phyloP scores from a whole-genome alignment of 1,140 invertebrate genomes.

The Chironomus striatipennis region DNA sequence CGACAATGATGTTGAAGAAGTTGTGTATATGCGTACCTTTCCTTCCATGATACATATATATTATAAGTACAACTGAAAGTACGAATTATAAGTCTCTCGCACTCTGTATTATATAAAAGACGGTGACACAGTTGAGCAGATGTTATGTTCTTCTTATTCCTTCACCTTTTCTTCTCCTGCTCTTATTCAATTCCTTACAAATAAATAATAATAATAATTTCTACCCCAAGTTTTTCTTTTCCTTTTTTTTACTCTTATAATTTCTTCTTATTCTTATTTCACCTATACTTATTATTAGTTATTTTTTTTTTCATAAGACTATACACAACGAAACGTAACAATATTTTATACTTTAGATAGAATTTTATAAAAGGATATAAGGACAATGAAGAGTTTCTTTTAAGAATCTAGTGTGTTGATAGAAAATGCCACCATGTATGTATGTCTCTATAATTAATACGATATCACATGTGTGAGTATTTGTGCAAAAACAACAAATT shows the following conservation, averaged over 20 bases:
- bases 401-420: not conserved
- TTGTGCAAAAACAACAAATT: not conserved
- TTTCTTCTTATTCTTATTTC: constrained; percentile 17
- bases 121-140: constrained; percentile 19
- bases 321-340: no score
- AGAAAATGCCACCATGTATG: not conserved
- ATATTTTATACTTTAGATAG: not conserved
- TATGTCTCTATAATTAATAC: not conserved
- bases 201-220: constrained; percentile 1
- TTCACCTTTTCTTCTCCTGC: constrained; percentile 1
- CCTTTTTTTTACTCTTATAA: not conserved
- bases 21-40: not conserved
- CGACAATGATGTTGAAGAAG: not conserved
- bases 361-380: not conserved
- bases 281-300: no score
- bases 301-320: no score
- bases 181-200: constrained; percentile 2
- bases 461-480: not conserved
- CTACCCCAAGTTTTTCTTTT: not conserved
- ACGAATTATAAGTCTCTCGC: no score
- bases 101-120: not conserved
- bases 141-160: not conserved
- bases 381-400: not conserved
- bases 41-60: no score
- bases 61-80: no score